Base-by-base conservation (phyloP, 1,140 invertebrate genomes). In the Lucilia cuprina region DNA sequence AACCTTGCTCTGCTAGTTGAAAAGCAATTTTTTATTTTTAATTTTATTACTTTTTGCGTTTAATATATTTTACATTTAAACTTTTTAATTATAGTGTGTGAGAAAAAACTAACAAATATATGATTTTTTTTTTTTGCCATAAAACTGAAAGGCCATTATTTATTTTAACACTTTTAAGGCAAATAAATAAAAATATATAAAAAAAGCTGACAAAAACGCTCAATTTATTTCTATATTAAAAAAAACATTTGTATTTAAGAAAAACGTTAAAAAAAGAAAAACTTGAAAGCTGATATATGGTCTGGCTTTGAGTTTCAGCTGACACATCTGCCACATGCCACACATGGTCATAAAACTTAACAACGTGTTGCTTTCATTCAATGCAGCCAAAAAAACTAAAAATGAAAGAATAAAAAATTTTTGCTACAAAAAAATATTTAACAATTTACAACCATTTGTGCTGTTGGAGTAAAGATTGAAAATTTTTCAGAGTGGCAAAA, bases 1-100 rank as follows among this genome's bases (percentile, higher is more conserved):
- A 97, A 97, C 95, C 94, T 96, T 95, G 95, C 94, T 96, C 95
- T 97, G 95, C 95, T 96, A 96, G 50, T 77, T 2, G 21, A 25
- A 21, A 9, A 60, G 14, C 0, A 12, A 60, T 7, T 8, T 21
- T 70, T 65, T 65, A 19, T 65, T 70, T 21, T 9, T 8, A 25
- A 21, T 0, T 70, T 70, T 55, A 0, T 55, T 55, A 17, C 12
- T 17, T 17, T 55, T 17, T 55, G 4, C 2, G 25, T 70, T 70
- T 25, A 70, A 70, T 25, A 25, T 12, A 25, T 21, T 25, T 7
- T 7, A 17, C 1, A 17, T 60, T 60, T 60, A 60, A 60, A 60
- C 13, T 60, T 60, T 30, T 60, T 60, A 60, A 60, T 5, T 17
- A 1, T n/a, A 41, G 41, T 41, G 41, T 41, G 41, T 41, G 41